Percentiles rank a stretch among this genome's conserved stretches.
phyloP scores from a whole-genome alignment of 2,113 vertebrate genomes.

The Equus quagga region DNA sequence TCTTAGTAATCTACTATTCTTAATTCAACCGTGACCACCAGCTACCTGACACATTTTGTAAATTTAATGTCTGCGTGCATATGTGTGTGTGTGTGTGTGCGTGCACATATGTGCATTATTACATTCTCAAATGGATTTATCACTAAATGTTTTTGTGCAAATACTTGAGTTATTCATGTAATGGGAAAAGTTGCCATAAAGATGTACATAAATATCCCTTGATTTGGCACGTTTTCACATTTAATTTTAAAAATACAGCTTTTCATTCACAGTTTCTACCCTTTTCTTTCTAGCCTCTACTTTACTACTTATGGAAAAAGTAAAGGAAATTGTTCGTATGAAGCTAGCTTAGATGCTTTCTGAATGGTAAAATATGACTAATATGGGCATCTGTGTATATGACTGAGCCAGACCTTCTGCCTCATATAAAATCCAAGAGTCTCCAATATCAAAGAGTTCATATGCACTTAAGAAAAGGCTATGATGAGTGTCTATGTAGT shows the following conservation, averaged over 20 bases:
- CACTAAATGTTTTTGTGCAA: constrained; percentile 84
- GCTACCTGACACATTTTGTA: constrained; percentile 75
- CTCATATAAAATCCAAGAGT: constrained; percentile 46
- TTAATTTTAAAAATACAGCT: constrained; percentile 83
- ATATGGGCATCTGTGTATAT: neutral
- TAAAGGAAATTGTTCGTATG: constrained; percentile 29
- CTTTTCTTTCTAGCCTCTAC: constrained; percentile 79
- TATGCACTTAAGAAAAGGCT: neutral
- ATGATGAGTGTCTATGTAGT: neutral
- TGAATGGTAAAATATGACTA: constrained; percentile 61
- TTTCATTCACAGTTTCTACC: constrained; percentile 84
- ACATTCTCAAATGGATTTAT: constrained; percentile 81
- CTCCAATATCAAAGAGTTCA: neutral
- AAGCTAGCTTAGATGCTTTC: constrained; percentile 65
- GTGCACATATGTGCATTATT: neutral
- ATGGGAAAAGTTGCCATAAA: constrained; percentile 86
- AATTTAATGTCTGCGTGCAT: constrained; percentile 66
- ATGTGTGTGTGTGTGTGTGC: constrained; percentile 37
- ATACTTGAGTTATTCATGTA: constrained; percentile 87
- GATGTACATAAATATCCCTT: constrained; percentile 82
- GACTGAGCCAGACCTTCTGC: constrained; percentile 9
- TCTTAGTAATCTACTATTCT: constrained; percentile 87
- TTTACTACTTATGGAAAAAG: constrained; percentile 63
- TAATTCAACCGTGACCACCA: constrained; percentile 83
- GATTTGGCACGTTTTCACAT: constrained; percentile 81